phyloP scores from a whole-genome alignment of 1,140 invertebrate species.

The Gryon sp. region DNA sequence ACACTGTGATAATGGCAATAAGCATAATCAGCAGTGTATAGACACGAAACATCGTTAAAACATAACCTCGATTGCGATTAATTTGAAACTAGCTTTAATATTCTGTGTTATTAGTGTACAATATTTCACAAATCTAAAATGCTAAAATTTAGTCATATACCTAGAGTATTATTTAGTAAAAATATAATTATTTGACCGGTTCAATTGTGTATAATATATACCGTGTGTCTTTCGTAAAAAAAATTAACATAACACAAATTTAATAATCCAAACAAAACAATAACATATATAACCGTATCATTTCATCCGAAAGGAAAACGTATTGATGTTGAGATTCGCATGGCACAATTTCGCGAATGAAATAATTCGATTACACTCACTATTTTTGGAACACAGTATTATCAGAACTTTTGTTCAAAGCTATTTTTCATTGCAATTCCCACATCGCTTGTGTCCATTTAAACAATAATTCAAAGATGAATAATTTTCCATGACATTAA shows the following conservation, averaged over 20 bases:
- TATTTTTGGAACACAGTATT: conserved; percentile 1
- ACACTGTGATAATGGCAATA: conserved; percentile 52
- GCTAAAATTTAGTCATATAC: no score
- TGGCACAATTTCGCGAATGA: no score
- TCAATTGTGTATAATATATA: no score
- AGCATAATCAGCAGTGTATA: conserved; percentile 36
- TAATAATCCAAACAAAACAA: conserved; percentile 14
- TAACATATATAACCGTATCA: conserved; percentile 1
- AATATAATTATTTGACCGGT: no score
- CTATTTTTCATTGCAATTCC: conserved; percentile 10
- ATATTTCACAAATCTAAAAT: no score
- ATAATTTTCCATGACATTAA: conserved; percentile 39
- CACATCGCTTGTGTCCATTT: conserved; percentile 5
- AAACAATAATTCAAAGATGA: conserved; percentile 41
- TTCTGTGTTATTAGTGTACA: no score
- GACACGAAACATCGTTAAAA: conserved; percentile 11
- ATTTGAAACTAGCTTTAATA: no score
- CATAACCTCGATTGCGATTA: conserved; percentile 7
- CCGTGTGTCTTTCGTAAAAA: no score
- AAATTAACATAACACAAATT: no score
- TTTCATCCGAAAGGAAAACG: background rate
- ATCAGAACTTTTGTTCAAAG: background rate
- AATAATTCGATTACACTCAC: background rate
- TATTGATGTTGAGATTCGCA: background rate
- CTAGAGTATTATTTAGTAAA: no score